Evolutionary conservation across 2,888 invertebrate species (phyloP).

Genomic region (Pinctada fucata): DNA sequence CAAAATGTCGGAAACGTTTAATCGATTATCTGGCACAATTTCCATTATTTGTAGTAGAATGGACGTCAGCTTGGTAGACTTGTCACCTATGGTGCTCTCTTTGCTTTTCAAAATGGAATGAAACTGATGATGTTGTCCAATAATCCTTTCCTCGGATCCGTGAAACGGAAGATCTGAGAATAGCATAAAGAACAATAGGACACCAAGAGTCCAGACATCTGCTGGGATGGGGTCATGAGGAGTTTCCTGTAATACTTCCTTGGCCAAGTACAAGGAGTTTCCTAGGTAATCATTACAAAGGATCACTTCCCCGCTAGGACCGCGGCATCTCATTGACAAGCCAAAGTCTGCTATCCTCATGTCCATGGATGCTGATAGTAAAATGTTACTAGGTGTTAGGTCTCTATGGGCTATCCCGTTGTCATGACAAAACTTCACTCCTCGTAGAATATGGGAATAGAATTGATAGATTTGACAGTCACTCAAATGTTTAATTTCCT

Average conservation of each 20-base stretch:
- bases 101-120: not conserved
- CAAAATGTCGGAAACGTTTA: too few species aligned
- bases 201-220: slow-evolving; percentile 55
- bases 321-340: slow-evolving; percentile 46
- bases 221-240: slow-evolving; percentile 30
- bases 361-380: slow-evolving; percentile 41
- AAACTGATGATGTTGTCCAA: slow-evolving; percentile 14
- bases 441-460: slow-evolving; percentile 46
- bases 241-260: slow-evolving; percentile 25
- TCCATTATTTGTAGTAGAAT: too few species aligned
- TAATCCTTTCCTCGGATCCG: slow-evolving; percentile 24
- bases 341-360: slow-evolving; percentile 58
- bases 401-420: slow-evolving; percentile 52
- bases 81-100: too few species aligned
- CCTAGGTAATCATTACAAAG: slow-evolving; percentile 54
- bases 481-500: slow-evolving; percentile 17
- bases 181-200: slow-evolving; percentile 44
- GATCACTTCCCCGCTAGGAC: slow-evolving; percentile 23
- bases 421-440: slow-evolving; percentile 50
- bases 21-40: too few species aligned
- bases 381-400: slow-evolving; percentile 51
- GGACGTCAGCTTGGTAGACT: too few species aligned
- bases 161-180: slow-evolving; percentile 23
- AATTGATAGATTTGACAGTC: slow-evolving; percentile 31
- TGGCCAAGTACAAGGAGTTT: slow-evolving; percentile 41